phyloP scores from a whole-genome alignment of 2,113 vertebrate genomes.

The Gymnarchus niloticus region DNA sequence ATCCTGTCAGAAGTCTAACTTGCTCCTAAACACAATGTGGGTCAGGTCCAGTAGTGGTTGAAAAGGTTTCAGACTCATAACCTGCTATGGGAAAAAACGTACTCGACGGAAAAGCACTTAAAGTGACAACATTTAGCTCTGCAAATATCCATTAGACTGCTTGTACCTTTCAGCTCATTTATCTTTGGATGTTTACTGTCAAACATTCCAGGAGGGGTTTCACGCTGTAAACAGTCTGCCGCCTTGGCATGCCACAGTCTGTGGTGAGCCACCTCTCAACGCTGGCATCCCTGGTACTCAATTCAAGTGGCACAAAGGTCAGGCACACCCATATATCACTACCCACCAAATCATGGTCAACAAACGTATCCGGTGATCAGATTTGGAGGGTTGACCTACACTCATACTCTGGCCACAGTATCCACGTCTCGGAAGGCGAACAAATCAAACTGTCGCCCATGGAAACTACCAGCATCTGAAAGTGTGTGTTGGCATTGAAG shows the following conservation, averaged over 20 bases:
- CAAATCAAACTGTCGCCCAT: neutral
- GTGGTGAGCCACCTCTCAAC: neutral
- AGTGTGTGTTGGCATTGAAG: neutral
- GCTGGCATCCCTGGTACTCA: slow-evolving; percentile 24
- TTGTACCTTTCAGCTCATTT: slow-evolving; percentile 31
- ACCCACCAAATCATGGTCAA: neutral
- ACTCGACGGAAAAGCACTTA: slow-evolving; percentile 20
- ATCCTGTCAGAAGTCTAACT: neutral
- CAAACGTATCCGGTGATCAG: neutral
- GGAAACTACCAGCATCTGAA: neutral
- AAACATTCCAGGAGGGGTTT: slow-evolving; percentile 31
- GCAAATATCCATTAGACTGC: slow-evolving; percentile 22
- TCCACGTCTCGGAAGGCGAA: neutral
- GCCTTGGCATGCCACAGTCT: slow-evolving; percentile 2
- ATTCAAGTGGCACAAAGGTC: slow-evolving; percentile 11
- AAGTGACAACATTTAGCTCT: slow-evolving; percentile 18
- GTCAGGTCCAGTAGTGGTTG: neutral
- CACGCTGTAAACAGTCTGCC: slow-evolving; percentile 28
- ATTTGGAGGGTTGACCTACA: neutral
- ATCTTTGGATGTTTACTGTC: slow-evolving; percentile 38
- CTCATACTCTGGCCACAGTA: neutral
- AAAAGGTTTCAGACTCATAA: neutral
- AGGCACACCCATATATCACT: neutral
- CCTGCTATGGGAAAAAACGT: slow-evolving; percentile 30
- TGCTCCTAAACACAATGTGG: neutral